Percentiles rank a stretch among this genome's conserved stretches.
Conservation (phyloP, 2,888 invertebrate genomes). For the Tetragonula carbonaria region DNA sequence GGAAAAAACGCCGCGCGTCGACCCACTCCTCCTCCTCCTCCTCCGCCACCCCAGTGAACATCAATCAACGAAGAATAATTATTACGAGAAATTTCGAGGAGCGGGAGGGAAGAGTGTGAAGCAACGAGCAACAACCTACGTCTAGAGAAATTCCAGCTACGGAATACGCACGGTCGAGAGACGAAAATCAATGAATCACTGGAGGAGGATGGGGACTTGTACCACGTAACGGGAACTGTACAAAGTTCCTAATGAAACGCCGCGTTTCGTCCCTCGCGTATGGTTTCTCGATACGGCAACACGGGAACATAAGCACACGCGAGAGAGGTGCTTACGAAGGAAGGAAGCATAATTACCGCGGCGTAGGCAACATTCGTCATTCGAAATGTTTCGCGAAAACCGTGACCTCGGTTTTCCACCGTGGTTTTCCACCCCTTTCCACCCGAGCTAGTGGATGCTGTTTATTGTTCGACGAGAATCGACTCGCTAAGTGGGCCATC, state of each 20-base stretch:
- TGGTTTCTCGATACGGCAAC: neutral
- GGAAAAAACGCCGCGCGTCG: constrained; percentile 13
- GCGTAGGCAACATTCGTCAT: constrained; percentile 3
- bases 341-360: constrained; percentile 35
- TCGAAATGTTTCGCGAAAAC: neutral
- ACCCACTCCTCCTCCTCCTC: too few species aligned
- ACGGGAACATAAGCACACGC: neutral
- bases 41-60: neutral
- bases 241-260: constrained; percentile 17
- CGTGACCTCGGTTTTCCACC: neutral
- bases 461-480: constrained; percentile 74
- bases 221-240: neutral
- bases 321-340: too few species aligned
- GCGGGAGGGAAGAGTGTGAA: neutral
- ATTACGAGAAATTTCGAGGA: constrained; percentile 22
- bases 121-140: neutral
- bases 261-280: constrained; percentile 4
- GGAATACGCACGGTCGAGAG: neutral
- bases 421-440: neutral
- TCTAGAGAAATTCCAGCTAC: neutral
- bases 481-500: constrained; percentile 74
- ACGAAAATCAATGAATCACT: constrained; percentile 38
- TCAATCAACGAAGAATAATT: constrained; percentile 53
- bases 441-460: constrained; percentile 42
- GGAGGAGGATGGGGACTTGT: neutral